A percentile compares a stretch with the other conserved stretches of the same genome.
phyloP scores from a whole-genome alignment of 2,888 invertebrate species.

The Argyra leucocephala region DNA sequence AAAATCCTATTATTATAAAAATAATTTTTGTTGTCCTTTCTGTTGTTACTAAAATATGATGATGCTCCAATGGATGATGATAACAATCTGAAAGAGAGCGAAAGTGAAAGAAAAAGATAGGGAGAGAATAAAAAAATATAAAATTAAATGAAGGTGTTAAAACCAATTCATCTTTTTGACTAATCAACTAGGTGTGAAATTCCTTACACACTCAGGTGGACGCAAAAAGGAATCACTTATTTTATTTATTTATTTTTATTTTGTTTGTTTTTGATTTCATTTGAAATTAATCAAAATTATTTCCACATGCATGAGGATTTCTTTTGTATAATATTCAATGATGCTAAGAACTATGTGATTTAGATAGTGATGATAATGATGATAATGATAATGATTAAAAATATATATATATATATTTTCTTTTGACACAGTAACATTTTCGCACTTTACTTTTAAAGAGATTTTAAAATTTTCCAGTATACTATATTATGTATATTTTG shows the following conservation, averaged over 20 bases:
- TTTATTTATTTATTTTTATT: background rate
- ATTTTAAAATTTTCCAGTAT: too few relatives aligned
- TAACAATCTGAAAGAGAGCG: background rate
- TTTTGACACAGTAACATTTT: too few relatives aligned
- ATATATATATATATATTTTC: too few relatives aligned
- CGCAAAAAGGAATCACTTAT: background rate
- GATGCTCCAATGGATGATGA: background rate
- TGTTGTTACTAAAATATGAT: too few relatives aligned
- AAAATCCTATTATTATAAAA: background rate
- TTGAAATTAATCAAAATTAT: background rate
- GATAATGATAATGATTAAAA: too few relatives aligned
- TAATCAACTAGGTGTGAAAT: constrained; percentile 9
- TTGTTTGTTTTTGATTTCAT: background rate
- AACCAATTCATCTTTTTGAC: constrained; percentile 7
- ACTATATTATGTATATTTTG: too few relatives aligned
- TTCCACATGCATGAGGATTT: background rate
- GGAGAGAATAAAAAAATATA: background rate
- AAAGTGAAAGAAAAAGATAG: background rate
- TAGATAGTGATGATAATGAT: too few relatives aligned
- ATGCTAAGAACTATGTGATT: too few relatives aligned
- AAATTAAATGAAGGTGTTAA: constrained; percentile 6
- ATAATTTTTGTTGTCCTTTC: constrained; percentile 6
- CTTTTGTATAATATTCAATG: background rate
- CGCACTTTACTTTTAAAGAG: too few relatives aligned
- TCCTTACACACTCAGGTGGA: constrained; percentile 6